Conservation (phyloP, 2,888 invertebrate species). For the Aquatica leii region DNA sequence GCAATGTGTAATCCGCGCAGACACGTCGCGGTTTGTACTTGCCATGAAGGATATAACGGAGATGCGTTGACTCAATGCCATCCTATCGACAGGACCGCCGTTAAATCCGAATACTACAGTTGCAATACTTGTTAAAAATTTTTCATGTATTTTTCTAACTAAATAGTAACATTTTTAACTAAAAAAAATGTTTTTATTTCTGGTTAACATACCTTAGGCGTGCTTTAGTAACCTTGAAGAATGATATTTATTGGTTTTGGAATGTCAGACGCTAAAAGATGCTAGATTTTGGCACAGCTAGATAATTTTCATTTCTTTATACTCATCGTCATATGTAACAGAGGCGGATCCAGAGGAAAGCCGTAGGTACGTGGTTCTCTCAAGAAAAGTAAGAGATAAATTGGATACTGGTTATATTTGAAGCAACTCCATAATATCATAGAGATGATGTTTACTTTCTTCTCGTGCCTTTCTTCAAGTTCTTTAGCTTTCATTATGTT, state of each 20-base stretch:
- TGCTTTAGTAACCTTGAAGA: neutral
- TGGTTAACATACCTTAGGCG: neutral
- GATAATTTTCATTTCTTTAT: too few relatives aligned
- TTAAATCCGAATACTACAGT: neutral
- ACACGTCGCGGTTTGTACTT: slow-evolving; percentile 85
- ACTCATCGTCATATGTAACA: neutral
- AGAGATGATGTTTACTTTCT: too few relatives aligned
- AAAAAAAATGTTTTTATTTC: slow-evolving; percentile 2
- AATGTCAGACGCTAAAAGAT: too few relatives aligned
- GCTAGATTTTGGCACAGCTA: too few relatives aligned
- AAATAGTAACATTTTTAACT: slow-evolving; percentile 1
- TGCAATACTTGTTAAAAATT: slow-evolving; percentile 14
- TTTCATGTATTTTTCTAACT: too few relatives aligned
- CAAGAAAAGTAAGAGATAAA: too few relatives aligned
- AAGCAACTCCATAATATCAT: too few relatives aligned
- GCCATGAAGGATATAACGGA: slow-evolving; percentile 72
- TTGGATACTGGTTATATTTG: too few relatives aligned
- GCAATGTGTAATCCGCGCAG: slow-evolving; percentile 79
- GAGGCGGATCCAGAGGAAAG: neutral
- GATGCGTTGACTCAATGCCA: slow-evolving; percentile 67
- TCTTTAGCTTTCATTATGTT: too few relatives aligned
- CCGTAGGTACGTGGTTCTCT: too few relatives aligned
- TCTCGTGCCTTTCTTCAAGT: too few relatives aligned
- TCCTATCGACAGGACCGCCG: slow-evolving; percentile 22
- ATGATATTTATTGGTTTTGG: neutral